A percentile compares a stretch with the other conserved stretches of the same genome.
These are phyloP conservation scores for Eciton burchellii DNA, from an alignment of 1,140 invertebrate genomes.

Conservation along the genomic window DNA sequence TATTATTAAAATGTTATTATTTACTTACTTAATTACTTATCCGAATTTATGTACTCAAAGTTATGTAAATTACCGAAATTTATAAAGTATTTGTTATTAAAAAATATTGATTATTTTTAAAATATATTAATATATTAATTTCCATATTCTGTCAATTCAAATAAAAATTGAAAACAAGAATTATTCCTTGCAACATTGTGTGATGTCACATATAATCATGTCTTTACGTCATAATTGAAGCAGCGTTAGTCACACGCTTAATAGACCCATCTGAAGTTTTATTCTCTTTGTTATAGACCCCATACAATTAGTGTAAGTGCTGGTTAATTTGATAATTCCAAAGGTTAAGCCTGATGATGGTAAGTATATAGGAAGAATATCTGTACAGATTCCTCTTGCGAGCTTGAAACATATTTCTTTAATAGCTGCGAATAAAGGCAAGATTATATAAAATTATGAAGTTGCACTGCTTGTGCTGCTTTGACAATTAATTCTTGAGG, in stretches of 20 bases:
- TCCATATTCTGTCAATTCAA: not conserved
- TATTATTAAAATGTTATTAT: not conserved
- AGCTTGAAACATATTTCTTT: constrained; percentile 42
- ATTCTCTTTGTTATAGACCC: constrained; percentile 86
- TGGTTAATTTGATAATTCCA: constrained; percentile 85
- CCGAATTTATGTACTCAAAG: not conserved
- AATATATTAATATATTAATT: constrained; percentile 17
- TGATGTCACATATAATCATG: constrained; percentile 22
- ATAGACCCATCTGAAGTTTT: constrained; percentile 82
- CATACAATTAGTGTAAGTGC: constrained; percentile 85
- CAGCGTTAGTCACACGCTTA: constrained; percentile 42
- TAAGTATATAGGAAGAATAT: constrained; percentile 83
- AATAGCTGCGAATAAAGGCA: not conserved
- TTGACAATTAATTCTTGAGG: constrained; percentile 14
- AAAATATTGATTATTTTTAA: not conserved
- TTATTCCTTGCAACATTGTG: constrained; percentile 10
- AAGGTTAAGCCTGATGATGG: constrained; percentile 83
- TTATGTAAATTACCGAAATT: not conserved
- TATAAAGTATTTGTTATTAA: not conserved
- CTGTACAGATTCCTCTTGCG: constrained; percentile 67
- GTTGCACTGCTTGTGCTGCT: not conserved
- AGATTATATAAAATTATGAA: constrained; percentile 13
- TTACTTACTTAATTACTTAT: too few species aligned
- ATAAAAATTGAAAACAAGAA: not conserved
- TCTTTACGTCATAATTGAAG: constrained; percentile 51